Base-by-base conservation (phyloP, 2,113 vertebrate genomes). In the Camelus dromedarius region DNA sequence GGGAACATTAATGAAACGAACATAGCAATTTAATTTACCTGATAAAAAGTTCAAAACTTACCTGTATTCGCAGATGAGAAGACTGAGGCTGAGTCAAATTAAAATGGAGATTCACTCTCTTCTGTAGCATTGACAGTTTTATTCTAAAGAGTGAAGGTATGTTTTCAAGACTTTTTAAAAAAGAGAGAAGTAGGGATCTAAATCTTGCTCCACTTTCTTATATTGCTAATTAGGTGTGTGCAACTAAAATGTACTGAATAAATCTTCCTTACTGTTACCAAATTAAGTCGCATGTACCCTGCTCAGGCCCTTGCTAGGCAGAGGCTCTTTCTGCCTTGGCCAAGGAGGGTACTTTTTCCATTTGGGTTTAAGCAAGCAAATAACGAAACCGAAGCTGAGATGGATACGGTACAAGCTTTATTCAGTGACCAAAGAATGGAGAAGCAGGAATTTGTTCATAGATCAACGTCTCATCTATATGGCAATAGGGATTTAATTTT, bases 201-300 rank as follows among this genome's bases (percentile, higher is more conserved):
- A 80, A 52, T 66, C 50, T 77, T 93, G 90, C 69, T 69, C 18
- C 2, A 48, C 19, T 73, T 82, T 66, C 60, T 95, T 96, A 10
- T 86, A 79, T 81, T 76, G n/a, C 56, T 82, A 48, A 73, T 54
- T 66, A 90, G 42, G 20, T 79, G 46, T 60, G 52, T 72, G 79
- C 48, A 48, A 94, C 32, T 86, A 91, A 91, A 46, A 56, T 88
- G 56, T 87, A 48, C 19, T 80, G 22, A 77, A 82, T 79, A 82
- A 95, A 80, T 88, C 7, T 32, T 56, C 11, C 46, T 56, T 62
- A 38, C n/a, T 80, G n/a, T 38, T 80, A 56, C 52, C 4, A 16
- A 54, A 54, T 54, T 15, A 54, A 56, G 76, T 80, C 13, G 0
- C 26, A 35, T 56, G 76, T 52, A 56, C n/a, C 32, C 52, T 16